phyloP scores from a whole-genome alignment of 1,140 invertebrate genomes.

The Bombus confusus region DNA sequence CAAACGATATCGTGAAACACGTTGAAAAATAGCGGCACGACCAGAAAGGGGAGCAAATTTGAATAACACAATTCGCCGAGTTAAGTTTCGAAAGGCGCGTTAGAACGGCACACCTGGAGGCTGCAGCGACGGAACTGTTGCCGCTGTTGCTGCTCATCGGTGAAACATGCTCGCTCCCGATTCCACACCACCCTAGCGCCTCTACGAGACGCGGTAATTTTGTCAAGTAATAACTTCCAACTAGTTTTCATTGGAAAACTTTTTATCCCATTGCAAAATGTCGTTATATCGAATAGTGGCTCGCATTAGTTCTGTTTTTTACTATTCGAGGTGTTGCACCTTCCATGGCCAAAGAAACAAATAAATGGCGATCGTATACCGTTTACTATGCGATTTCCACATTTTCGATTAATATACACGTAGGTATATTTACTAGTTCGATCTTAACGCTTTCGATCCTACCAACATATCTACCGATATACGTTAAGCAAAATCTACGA shows the following conservation, averaged over 20 bases:
- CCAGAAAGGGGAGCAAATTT: conserved; percentile 56
- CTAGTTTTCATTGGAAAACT: conserved; percentile 63
- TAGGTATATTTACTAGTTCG: not conserved
- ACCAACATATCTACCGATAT: too few species aligned
- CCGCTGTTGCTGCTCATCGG: conserved; percentile 44
- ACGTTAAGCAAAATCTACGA: not conserved
- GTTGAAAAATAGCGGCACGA: conserved; percentile 39
- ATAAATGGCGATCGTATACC: not conserved
- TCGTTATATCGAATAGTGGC: not conserved
- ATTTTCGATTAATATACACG: not conserved
- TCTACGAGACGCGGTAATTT: conserved; percentile 27
- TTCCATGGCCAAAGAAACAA: not conserved
- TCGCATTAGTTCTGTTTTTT: not conserved
- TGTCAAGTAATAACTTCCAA: conserved; percentile 62
- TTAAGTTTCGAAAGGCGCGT: conserved; percentile 65
- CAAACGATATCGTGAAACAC: conserved; percentile 43
- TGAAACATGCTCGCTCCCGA: conserved; percentile 12
- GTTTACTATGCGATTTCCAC: not conserved
- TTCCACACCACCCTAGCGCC: not conserved
- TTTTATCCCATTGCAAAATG: conserved; percentile 44
- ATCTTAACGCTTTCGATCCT: not conserved
- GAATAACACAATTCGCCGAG: conserved; percentile 70
- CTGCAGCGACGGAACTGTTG: not conserved
- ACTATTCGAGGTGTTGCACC: not conserved
- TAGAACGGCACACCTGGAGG: conserved; percentile 51